Base-by-base conservation (phyloP, 1,140 invertebrate genomes). In the Cyrtorhinus lividipennis region DNA sequence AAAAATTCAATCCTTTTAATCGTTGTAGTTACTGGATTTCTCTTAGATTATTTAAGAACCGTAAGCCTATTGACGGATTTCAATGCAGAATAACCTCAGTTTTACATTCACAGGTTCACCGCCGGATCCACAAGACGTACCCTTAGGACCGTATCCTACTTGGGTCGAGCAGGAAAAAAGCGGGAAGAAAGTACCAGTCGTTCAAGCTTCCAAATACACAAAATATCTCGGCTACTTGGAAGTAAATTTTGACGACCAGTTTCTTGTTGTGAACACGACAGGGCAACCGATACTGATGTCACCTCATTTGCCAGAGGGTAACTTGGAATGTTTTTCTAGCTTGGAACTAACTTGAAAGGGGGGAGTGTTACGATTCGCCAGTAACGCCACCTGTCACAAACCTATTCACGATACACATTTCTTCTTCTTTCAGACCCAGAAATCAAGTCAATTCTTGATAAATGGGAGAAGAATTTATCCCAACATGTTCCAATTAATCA, bases 161-260 rank as follows among this genome's bases (percentile, higher is more conserved):
- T 61, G 86, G 26, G 79, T 94, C 0, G 77, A 74, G 1, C 87
- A 92, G 72, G 30, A 71, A 0, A n/a, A n/a, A n/a, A 83, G 77
- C 59, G 86, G 87, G 0, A 83, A 82, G 69, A 77, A 78, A 62
- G 87, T 87, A 0, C 85, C 90, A 0, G 89, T 92, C 1, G 91
- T 95, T 0, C 92, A 95, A 74, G 91, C 90, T 1, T 95, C 87
- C 69, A 88, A 89, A 0, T 92, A 87, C 70, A 93, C 91, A 0
- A 95, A 95, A 75, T 95, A 95, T 72, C 73, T 95, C 24, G 92
- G 92, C 0, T 80, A 84, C 69, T 71, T 95, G 2, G 78, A 82
- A 27, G 65, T 89, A 0, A 73, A 78, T 23, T 92, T 95, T 70
- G 79, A 95, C 73, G 48, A 53, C 20, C 67, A 81, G 1, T 91